Conservation (phyloP, 2,797 vertebrate species). For the Microcaecilia unicolor region DNA sequence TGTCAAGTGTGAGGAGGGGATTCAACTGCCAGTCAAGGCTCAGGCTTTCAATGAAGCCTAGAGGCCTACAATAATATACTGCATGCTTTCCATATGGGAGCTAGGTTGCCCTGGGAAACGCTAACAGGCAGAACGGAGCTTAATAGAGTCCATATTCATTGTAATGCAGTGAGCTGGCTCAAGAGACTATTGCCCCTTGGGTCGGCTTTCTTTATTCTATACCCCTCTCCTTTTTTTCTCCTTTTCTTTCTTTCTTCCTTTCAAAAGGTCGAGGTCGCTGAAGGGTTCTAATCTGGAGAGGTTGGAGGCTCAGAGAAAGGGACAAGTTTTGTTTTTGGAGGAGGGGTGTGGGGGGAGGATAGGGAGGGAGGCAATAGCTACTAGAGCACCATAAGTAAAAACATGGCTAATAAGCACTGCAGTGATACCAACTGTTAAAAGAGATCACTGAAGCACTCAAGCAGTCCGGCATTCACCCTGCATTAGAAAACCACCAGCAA, state of each 20-base stretch:
- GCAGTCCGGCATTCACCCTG: no score
- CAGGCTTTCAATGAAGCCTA: slow-evolving; percentile 50
- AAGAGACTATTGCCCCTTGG: slow-evolving; percentile 76
- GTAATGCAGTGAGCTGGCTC: slow-evolving; percentile 94
- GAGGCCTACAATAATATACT: slow-evolving; percentile 77
- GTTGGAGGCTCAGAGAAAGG: slow-evolving; percentile 65
- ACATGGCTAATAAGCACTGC: no score
- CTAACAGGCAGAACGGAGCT: slow-evolving; percentile 99
- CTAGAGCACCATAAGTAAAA: slow-evolving; percentile 16
- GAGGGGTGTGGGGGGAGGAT: slow-evolving; percentile 8
- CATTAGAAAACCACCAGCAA: no score
- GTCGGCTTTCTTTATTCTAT: slow-evolving; percentile 65
- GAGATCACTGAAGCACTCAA: no score
- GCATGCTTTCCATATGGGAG: slow-evolving; percentile 95
- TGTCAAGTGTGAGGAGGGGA: slow-evolving; percentile 97
- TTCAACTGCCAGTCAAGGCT: slow-evolving; percentile 81
- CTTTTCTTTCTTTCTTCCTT: slow-evolving; percentile 22
- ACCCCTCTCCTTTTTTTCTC: slow-evolving; percentile 32
- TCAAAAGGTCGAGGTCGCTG: slow-evolving; percentile 43
- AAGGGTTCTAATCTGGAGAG: slow-evolving; percentile 83
- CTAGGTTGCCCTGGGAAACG: slow-evolving; percentile 91
- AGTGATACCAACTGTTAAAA: no score
- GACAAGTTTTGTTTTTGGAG: slow-evolving; percentile 6
- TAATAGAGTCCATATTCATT: slow-evolving; percentile 99
- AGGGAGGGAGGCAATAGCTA: slow-evolving; percentile 28